Evolutionary conservation across 2,888 invertebrate species (phyloP), one percentile per base, ranked within the genome.

Genomic region (Latheticus oryzae): DNA sequence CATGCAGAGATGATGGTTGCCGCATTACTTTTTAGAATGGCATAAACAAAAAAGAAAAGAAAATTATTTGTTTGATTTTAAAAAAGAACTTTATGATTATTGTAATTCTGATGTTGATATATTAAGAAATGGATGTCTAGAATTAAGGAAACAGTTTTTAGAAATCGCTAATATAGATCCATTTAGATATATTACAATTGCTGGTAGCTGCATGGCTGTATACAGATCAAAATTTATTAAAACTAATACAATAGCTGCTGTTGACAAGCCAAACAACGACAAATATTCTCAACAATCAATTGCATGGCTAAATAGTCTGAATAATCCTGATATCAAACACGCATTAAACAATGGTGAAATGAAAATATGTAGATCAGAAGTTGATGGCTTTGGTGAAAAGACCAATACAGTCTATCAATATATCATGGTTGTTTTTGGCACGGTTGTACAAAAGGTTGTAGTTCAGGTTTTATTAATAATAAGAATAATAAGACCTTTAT

Each of bases 381-480:
- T 33, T 13, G 32, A 33, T 13, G 15, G 32, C 12, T 33, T 33
- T 33, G 32, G 15, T 33, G 32, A 33, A 33, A 13, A 33, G 7
- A 33, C 32, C 32, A 33, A 30, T 30, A 30, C 30, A 30, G 30
- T 30, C 30, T 30, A 30, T 30, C 30, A 33, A 23, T 33, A 33
- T 33, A n/a, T n/a, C 32, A 33, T 33, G 32, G 32, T 13, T 33
- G 32, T 13, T 23, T 23, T 23, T 23, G 23, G 23, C 23, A 23
- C 8, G 23, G 23, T 1, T 23, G 23, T 23, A 23, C 8, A 23
- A 4, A 19, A 19, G n/a, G n/a, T n/a, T n/a, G n/a, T n/a, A n/a
- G n/a, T n/a, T n/a, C n/a, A n/a, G n/a, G n/a, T n/a, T n/a, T n/a
- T n/a, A n/a, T n/a, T n/a, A n/a, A n/a, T n/a, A n/a, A n/a, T n/a